These are phyloP conservation scores for Syritta pipiens DNA, from an alignment of 2,888 invertebrate species.

Conservation along the genomic window DNA sequence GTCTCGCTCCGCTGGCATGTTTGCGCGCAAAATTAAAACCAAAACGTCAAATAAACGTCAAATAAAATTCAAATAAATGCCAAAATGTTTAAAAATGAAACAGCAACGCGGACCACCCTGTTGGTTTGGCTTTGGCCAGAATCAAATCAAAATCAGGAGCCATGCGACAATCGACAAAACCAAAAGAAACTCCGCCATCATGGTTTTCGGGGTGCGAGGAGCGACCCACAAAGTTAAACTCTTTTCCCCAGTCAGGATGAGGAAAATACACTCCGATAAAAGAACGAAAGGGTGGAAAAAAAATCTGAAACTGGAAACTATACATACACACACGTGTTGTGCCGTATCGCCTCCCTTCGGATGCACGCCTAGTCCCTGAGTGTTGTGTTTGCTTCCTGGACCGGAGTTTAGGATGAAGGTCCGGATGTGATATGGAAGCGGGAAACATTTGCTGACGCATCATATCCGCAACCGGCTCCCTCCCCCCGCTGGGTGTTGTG, in stretches of 20 bases:
- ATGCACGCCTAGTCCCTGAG: slow-evolving; percentile 45
- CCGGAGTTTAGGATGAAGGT: slow-evolving; percentile 1
- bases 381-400: slow-evolving; percentile 1
- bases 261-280: neutral
- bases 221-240: too few relatives aligned
- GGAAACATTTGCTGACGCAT: slow-evolving; percentile 67
- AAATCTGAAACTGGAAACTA: neutral
- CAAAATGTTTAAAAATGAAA: slow-evolving; percentile 62
- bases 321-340: slow-evolving; percentile 6
- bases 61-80: slow-evolving; percentile 64
- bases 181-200: neutral
- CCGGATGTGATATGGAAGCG: slow-evolving; percentile 60
- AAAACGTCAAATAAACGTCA: slow-evolving; percentile 66
- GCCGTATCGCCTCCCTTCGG: slow-evolving; percentile 42
- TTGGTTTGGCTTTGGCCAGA: slow-evolving; percentile 22
- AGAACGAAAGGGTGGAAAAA: slow-evolving; percentile 1
- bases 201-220: neutral
- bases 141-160: slow-evolving; percentile 38
- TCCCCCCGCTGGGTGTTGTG: slow-evolving; percentile 35
- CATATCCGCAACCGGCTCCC: slow-evolving; percentile 57
- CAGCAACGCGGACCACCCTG: neutral
- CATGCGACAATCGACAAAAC: slow-evolving; percentile 33
- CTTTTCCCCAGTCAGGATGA: neutral
- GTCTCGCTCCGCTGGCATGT: slow-evolving; percentile 42
- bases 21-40: slow-evolving; percentile 58